Base-by-base conservation (phyloP, 1,140 invertebrate genomes). In the Zophobas atratus region DNA sequence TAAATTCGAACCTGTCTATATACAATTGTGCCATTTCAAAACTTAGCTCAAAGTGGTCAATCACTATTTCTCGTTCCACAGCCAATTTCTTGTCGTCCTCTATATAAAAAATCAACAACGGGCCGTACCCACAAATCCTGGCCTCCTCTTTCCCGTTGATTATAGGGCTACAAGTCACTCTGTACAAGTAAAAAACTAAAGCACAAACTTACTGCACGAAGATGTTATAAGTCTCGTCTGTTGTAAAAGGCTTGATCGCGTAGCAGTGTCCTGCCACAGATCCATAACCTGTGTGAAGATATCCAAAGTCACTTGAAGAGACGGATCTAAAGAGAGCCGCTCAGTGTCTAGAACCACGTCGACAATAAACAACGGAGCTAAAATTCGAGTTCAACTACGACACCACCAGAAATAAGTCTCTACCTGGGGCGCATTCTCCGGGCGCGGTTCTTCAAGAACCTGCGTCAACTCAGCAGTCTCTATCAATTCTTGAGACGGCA, bases 121-220 rank as follows among this genome's bases (percentile, higher is more conserved):
- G 92, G 0, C 94, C 90, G 38, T 90, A 87, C 0, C 92, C 92
- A 56, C 90, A 92, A 0, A 91, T 89, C 82, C 92, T 90, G 56
- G 93, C 90, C 81, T 94, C 91, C 83, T 90, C 88, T 84, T 93
- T 92, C 32, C 91, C 90, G 88, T 94, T 93, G 56, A 95, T 92
- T 20, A 93, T 90, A 0, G 94, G 94, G 77, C 94, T 94, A 60
- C 84, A 89, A 86, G 87, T 79, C 86, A 39, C 20, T 70, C 43
- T 41, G 33, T 70, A 41, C 5, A 70, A 2, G 4, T 33, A 0
- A 41, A n/a, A n/a, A 8, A 46, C 20, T 20, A 20, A 2, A 20
- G n/a, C 4, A n/a, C 20, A 2, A n/a, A 82, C 82, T 84, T 82
- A 91, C 90, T 86, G 86, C 20, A 89, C 90, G 74, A 90, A 91